Evolutionary conservation across 2,888 invertebrate species (phyloP).

Genomic region (Schizotus pectinicornis): DNA sequence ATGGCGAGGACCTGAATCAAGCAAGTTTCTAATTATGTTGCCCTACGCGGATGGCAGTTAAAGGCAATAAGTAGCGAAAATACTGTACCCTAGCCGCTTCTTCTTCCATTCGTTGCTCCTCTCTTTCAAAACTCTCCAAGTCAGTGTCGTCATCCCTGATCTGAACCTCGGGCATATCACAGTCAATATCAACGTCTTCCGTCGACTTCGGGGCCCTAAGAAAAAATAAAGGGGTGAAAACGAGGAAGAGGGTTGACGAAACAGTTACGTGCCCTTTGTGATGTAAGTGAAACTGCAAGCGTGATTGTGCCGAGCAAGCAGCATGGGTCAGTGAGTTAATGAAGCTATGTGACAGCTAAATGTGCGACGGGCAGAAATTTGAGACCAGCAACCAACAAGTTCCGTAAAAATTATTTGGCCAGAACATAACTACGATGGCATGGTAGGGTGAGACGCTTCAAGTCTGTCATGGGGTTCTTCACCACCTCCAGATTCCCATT

Average conservation of each 20-base stretch:
- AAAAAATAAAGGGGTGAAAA: slow-evolving; percentile 4
- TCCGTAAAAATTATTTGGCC: too few relatives aligned
- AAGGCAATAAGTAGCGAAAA: neutral
- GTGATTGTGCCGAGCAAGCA: slow-evolving; percentile 56
- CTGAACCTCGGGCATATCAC: slow-evolving; percentile 55
- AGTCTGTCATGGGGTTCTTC: too few relatives aligned
- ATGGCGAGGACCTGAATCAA: neutral
- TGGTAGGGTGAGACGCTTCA: too few relatives aligned
- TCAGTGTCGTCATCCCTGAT: slow-evolving; percentile 56
- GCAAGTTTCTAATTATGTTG: too few relatives aligned
- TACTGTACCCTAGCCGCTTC: slow-evolving; percentile 57
- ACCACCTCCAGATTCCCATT: too few relatives aligned
- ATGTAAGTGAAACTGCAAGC: slow-evolving; percentile 32
- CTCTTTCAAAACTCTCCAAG: slow-evolving; percentile 62
- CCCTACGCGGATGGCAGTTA: too few relatives aligned
- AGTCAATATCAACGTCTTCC: slow-evolving; percentile 51
- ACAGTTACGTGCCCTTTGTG: slow-evolving; percentile 10
- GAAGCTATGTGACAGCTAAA: slow-evolving; percentile 16
- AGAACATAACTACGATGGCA: too few relatives aligned
- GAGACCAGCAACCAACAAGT: too few relatives aligned
- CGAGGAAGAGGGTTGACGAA: neutral
- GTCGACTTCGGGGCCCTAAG: slow-evolving; percentile 43
- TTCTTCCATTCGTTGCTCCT: slow-evolving; percentile 61
- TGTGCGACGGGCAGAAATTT: too few relatives aligned
- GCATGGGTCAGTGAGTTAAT: slow-evolving; percentile 54